Evolutionary conservation across 2,888 invertebrate genomes (phyloP), one percentile per base, ranked within the genome.

Genomic region (Aporophyla nigra): DNA sequence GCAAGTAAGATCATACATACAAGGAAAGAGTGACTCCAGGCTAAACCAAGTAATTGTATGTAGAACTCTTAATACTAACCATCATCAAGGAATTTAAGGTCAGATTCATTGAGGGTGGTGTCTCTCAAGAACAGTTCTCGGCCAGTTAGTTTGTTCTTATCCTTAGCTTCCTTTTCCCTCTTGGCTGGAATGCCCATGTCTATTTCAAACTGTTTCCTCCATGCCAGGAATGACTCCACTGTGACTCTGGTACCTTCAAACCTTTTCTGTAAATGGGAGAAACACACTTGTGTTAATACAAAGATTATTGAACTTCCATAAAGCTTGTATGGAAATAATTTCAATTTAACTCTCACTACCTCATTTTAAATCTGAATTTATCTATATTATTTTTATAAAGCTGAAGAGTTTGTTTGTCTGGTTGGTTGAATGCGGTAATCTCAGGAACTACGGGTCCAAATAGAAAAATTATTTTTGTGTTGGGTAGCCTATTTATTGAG

Each of bases 241-340:
- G 99, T 98, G 0, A 99, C 99, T 89, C 98, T 97, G 0, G 99
- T 99, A 21, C 99, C 99, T 96, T 99, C 99, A 96, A 99, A 99
- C 90, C 98, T 97, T 98, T 99, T 99, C 98, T 98, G 95, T 73
- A 80, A 79, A 49, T 56, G 24, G 24, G 12, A 68, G n/a, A 74
- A 77, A 58, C 12, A 58, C 16, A 27, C 2, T 58, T 51, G 21
- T n/a, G 24, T 46, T 10, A 24, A 53, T 27, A 43, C 14, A 46
- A 24, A 71, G 33, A 27, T 27, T 51, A 21, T 14, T 21, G 21
- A 21, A 66, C 21, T 21, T 66, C 9, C 49, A 27, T 14, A 27
- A 49, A 51, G 21, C 21, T 49, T 66, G 14, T 24, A n/a, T 16
- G 16, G n/a, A 43, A 16, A 62, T 5, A 62, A 21, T 33, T 33